Evolutionary conservation across 2,113 vertebrate genomes (phyloP).

Genomic region (Phalacrocorax aristotelis): DNA sequence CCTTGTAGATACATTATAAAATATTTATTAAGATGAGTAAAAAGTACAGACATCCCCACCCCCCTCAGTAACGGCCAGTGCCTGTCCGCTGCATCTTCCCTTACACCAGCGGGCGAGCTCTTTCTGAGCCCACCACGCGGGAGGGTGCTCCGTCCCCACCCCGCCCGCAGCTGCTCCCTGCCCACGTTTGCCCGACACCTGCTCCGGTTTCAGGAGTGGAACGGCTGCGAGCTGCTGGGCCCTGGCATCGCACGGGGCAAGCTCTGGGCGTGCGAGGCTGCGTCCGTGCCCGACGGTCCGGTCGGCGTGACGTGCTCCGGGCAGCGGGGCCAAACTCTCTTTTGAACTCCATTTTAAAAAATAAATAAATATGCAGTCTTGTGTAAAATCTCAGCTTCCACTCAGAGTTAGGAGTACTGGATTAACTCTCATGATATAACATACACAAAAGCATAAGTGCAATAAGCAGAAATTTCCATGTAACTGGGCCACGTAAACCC

Average conservation of each 20-base stretch:
- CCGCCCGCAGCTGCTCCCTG: background rate
- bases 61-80: accelerated
- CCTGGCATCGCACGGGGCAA: accelerated
- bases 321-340: background rate
- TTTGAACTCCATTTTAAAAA: background rate
- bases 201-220: accelerated
- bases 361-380: background rate
- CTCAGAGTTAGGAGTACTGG: background rate
- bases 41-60: background rate
- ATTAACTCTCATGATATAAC: background rate
- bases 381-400: background rate
- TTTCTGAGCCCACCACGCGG: accelerated
- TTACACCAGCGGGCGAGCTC: accelerated
- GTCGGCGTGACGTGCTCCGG: accelerated
- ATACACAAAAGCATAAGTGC: too few relatives aligned
- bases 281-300: accelerated
- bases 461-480: accelerated
- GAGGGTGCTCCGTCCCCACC: background rate
- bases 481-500: background rate
- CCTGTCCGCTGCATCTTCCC: background rate
- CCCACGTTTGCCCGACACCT: accelerated
- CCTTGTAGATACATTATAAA: background rate
- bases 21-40: background rate
- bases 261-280: accelerated
- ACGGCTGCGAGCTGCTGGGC: background rate